Evolutionary conservation across 35 echinoderm and acorn worm genomes (phyloP), one percentile per base, ranked within the genome.

Genomic region (Stichopus chloronotus): DNA sequence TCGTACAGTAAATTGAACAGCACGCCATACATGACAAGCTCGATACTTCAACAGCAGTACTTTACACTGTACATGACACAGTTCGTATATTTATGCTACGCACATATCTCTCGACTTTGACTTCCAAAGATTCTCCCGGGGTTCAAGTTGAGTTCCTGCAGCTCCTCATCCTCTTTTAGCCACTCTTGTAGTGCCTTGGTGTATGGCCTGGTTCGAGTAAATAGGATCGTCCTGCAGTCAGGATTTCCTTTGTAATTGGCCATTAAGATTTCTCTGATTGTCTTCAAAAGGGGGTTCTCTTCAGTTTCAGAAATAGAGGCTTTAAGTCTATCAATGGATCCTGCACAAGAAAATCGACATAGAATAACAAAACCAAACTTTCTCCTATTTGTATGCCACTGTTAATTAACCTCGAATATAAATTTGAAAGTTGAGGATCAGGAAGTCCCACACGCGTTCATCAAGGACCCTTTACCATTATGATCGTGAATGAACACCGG

Each of bases 151-250:
- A 83, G 56, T 16, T 12, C 10, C 56, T 83, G 43, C 16, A 83
- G 20, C 80, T 14, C 52, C 80, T 83, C 52, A n/a, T 83, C 80
- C 20, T 83, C 80, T 19, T 83, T 83, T 8, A 83, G 11, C 80
- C 80, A 83, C 20, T 83, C 80, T 56, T 56, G 43, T 54, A 83
- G 56, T 13, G 80, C 80, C 20, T 83, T 83, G 3, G 80, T 83
- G 11, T 83, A 83, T 55, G 80, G 80, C 10, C 9, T 83, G 80
- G 80, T 83, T 7, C 80, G 80, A 13, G 80, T 83, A 53, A 83
- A 56, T 11, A 83, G 56, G 13, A 83, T 56, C 14, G 80, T 52
- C 56, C 80, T 17, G 19, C 43, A 83, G 12, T 83, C 12, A 5
- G 52, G 56, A 83, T 83, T 83, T 7, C 6, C 69, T 19, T 19